Evolutionary conservation across 2,113 vertebrate species (phyloP), one percentile per base, ranked within the genome.

Genomic region (Rhabdomys dilectus): DNA sequence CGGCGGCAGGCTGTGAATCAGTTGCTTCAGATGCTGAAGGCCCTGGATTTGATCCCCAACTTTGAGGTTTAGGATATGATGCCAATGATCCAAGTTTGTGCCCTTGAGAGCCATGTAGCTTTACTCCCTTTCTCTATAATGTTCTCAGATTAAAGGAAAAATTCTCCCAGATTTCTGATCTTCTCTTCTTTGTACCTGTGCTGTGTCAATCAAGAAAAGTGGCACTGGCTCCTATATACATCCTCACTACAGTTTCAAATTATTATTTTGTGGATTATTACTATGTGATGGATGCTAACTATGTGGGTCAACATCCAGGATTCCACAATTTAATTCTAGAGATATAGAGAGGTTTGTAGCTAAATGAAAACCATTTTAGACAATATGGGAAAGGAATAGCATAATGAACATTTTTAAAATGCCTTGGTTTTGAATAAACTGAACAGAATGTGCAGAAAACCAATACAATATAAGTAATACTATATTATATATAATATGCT

Each of bases 281-380:
- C 3, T 53, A 11, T 86, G 82, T 60, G 29, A 60, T 87, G 21
- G 34, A 88, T 51, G 36, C 34, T 76, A 93, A 68, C 5, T 72
- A 87, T 72, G 15, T 70, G 84, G 60, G 11, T 58, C 53, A 36
- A 72, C 16, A 72, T n/a, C 17, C 56, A 60, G 16, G 19, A 73
- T 89, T 87, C 42, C 77, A 26, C 88, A 62, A 39, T 86, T 97
- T 92, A 84, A 93, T 82, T 64, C 94, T 75, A 97, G 31, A 48
- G 21, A 56, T 66, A 62, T 26, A 80, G 0, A 89, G 58, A 90
- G 8, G 76, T 64, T 95, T 66, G 73, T 62, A 93, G 72, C 34
- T 56, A 68, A 95, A 91, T 76, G 22, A 91, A 92, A 92, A 75
- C 24, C 2, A 29, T 72, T 36, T 21, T 36, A 29, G 66, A 85